Evolutionary conservation across 2,888 invertebrate species (phyloP), one percentile per base, ranked within the genome.

Genomic region (Operophtera brumata): DNA sequence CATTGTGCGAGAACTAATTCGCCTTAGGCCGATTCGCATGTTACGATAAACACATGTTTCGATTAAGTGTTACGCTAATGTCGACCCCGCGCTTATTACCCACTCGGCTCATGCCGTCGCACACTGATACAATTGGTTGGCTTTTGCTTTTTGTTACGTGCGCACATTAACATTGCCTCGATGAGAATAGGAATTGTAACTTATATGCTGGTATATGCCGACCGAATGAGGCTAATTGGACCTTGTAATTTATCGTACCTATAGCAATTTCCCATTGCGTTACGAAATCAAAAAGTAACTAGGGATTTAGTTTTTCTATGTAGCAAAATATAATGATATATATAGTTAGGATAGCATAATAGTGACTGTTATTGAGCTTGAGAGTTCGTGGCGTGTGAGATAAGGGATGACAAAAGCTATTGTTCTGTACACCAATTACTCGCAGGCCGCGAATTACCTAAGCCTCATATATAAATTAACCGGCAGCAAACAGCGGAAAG

Each of bases 1-100:
- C 90, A 90, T 90, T 89, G 89, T 90, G 88, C 88, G 89, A 87
- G 86, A 90, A 87, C 89, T 90, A 89, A 90, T 89, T 89, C 88
- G 87, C 86, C 84, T 87, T 86, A 88, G 87, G 86, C 85, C 80
- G 89, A 89, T 89, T 85, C 86, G 84, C 85, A 83, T 82, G 85
- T 86, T 83, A 81, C 88, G 88, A 88, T 90, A 88, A 89, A 89
- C 88, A 88, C 81, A 88, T 89, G 88, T 83, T 87, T 80, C 86
- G 84, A 86, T 87, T 85, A 85, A 82, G 77, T 79, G 78, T 78
- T 80, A 79, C 82, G 77, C 78, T 80, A 77, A 81, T 80, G 79
- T 78, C 68, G 70, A 67, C 65, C 69, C 61, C 66, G 71, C 63
- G 64, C 75, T 78, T 78, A 78, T 78, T 79, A 71, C 73, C 70